phyloP scores from a whole-genome alignment of 2,797 vertebrate genomes.

The Acipenser oxyrinchus region DNA sequence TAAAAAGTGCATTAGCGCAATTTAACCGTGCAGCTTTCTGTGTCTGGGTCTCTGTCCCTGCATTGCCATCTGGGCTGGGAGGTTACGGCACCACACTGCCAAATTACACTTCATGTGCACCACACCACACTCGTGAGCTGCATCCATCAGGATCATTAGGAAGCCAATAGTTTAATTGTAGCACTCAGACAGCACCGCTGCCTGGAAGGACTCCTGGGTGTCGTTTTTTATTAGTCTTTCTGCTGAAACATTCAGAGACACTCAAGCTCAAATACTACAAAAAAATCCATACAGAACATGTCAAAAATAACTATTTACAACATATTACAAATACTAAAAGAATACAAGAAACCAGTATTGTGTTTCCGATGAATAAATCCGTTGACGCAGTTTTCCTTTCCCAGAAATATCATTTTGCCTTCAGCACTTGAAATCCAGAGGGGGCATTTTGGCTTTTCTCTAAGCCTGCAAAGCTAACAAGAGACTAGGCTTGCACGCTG shows the following conservation, averaged over 20 bases:
- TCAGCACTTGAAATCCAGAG: slow-evolving; percentile 30
- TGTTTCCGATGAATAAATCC: background rate
- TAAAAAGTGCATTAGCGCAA: too few species aligned
- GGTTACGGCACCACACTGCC: background rate
- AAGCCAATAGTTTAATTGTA: background rate
- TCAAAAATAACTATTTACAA: background rate
- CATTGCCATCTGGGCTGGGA: background rate
- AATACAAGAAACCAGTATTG: background rate
- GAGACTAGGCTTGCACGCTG: slow-evolving; percentile 29
- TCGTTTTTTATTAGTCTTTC: background rate
- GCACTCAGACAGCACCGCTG: slow-evolving; percentile 13
- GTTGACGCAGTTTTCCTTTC: background rate
- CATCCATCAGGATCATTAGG: background rate
- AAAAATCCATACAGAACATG: background rate
- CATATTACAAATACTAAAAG: background rate
- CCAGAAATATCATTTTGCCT: background rate
- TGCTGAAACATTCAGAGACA: background rate
- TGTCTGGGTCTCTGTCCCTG: too few species aligned
- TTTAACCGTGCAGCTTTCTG: too few species aligned
- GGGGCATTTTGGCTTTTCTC: slow-evolving; percentile 47
- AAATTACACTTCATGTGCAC: background rate
- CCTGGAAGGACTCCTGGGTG: background rate
- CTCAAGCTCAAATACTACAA: background rate
- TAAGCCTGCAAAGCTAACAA: slow-evolving; percentile 28
- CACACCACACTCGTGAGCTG: background rate